These are phyloP conservation scores for Drosophila kikkawai DNA, from an alignment of 1,140 invertebrate genomes.

Conservation along the genomic window DNA sequence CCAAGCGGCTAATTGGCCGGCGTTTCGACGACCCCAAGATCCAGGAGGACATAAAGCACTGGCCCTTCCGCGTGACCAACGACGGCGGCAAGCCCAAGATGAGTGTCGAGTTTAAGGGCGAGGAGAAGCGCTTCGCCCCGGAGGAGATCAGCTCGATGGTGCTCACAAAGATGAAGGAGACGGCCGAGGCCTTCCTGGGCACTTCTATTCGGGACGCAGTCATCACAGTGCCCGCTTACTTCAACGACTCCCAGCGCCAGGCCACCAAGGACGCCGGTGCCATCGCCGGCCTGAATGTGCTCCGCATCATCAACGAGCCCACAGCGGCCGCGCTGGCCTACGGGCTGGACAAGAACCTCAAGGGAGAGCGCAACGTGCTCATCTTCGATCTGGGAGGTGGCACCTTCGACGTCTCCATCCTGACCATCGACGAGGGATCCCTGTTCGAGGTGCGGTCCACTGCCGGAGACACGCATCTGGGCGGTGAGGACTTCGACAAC, in stretches of 20 bases:
- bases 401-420: slow-evolving; percentile 94
- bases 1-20: slow-evolving; percentile 89
- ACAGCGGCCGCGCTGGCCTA: no score
- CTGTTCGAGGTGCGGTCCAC: slow-evolving; percentile 92
- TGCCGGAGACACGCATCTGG: slow-evolving; percentile 90
- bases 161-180: slow-evolving; percentile 92
- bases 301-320: slow-evolving; percentile 89
- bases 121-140: slow-evolving; percentile 90
- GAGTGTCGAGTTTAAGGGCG: slow-evolving; percentile 90
- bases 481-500: slow-evolving; percentile 95
- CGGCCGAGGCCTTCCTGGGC: slow-evolving; percentile 91
- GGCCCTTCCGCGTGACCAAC: slow-evolving; percentile 90
- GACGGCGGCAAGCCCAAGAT: slow-evolving; percentile 89
- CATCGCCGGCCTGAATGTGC: slow-evolving; percentile 89
- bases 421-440: slow-evolving; percentile 93
- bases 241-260: slow-evolving; percentile 89
- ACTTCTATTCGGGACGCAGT: slow-evolving; percentile 88
- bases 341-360: no score
- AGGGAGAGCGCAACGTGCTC: slow-evolving; percentile 84
- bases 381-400: slow-evolving; percentile 91
- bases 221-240: slow-evolving; percentile 88
- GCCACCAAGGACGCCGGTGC: slow-evolving; percentile 89
- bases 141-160: slow-evolving; percentile 93
- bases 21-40: slow-evolving; percentile 89
- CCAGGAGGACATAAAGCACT: slow-evolving; percentile 91